Evolutionary conservation across 2,113 vertebrate genomes (phyloP).

Genomic region (Fulmarus glacialis): DNA sequence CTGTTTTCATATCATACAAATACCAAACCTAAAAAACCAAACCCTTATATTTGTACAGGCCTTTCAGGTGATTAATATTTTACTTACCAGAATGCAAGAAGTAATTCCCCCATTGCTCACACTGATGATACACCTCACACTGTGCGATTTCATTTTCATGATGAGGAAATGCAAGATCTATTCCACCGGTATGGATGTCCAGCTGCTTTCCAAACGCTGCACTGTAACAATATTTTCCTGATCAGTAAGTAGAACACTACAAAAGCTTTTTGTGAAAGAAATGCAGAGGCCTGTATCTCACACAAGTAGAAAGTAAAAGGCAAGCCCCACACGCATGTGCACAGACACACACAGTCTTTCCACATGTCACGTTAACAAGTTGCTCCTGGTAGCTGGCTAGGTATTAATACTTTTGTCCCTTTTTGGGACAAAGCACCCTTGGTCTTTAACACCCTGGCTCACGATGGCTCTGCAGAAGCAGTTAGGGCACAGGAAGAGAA

Average conservation of each 20-base stretch:
- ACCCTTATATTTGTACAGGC: background rate
- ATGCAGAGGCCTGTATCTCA: no score
- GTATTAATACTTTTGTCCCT: background rate
- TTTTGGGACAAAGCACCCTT: background rate
- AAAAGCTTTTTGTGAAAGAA: background rate
- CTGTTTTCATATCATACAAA: background rate
- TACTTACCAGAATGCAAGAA: constrained; percentile 92
- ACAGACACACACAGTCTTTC: background rate
- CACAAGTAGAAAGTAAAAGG: background rate
- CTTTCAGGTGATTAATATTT: background rate
- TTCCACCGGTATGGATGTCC: constrained; percentile 93
- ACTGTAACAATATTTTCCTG: constrained; percentile 72
- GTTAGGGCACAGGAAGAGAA: background rate
- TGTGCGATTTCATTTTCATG: constrained; percentile 97
- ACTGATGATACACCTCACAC: constrained; percentile 90
- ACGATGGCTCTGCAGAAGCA: background rate
- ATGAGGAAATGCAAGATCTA: constrained; percentile 95
- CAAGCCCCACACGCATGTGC: fast-evolving
- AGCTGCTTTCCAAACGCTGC: constrained; percentile 89
- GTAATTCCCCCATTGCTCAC: constrained; percentile 93
- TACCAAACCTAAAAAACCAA: background rate
- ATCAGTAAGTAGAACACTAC: background rate
- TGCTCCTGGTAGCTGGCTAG: background rate
- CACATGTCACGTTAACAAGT: background rate
- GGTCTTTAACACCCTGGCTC: background rate